A percentile compares a stretch with the other conserved stretches of the same genome.
Conservation (phyloP, 2,888 invertebrate genomes). For the Chorisops tibialis region DNA sequence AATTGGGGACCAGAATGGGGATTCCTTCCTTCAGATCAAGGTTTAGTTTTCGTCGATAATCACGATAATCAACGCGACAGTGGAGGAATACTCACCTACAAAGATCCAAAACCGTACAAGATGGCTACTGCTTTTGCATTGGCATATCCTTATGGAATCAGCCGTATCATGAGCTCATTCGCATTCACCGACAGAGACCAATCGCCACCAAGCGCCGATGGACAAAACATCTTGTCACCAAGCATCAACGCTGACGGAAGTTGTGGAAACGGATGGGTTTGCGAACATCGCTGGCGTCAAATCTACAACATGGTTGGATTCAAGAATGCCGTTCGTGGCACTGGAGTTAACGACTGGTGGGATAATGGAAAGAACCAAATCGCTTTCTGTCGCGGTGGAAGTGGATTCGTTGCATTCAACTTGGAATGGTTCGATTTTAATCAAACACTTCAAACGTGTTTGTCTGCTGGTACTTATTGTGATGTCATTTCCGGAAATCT, state of each 20-base stretch:
- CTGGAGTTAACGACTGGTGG: slow-evolving; percentile 70
- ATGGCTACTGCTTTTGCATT: slow-evolving; percentile 83
- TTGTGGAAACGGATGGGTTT: slow-evolving; percentile 74
- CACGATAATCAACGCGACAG: slow-evolving; percentile 83
- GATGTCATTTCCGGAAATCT: slow-evolving; percentile 76
- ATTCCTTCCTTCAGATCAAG: slow-evolving; percentile 58
- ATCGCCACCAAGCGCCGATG: slow-evolving; percentile 64
- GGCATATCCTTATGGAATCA: slow-evolving; percentile 76
- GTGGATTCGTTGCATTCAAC: slow-evolving; percentile 75
- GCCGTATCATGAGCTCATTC: slow-evolving; percentile 84
- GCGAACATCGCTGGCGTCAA: slow-evolving; percentile 82
- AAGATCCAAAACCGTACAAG: slow-evolving; percentile 64
- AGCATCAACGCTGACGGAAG: slow-evolving; percentile 61
- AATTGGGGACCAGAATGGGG: slow-evolving; percentile 68
- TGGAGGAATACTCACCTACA: slow-evolving; percentile 65
- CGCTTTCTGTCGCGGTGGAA: slow-evolving; percentile 76
- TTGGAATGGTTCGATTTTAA: slow-evolving; percentile 61
- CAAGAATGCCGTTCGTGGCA: slow-evolving; percentile 63
- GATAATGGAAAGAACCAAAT: slow-evolving; percentile 78
- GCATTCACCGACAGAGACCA: slow-evolving; percentile 60
- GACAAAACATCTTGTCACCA: slow-evolving; percentile 62
- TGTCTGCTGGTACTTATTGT: slow-evolving; percentile 77
- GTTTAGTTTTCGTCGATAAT: slow-evolving; percentile 82
- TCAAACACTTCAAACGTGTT: slow-evolving; percentile 59
- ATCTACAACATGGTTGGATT: slow-evolving; percentile 77